A percentile compares a stretch with the other conserved stretches of the same genome.
These are phyloP conservation scores for Dilophus febrilis DNA, from an alignment of 2,888 invertebrate species.

Conservation along the genomic window DNA sequence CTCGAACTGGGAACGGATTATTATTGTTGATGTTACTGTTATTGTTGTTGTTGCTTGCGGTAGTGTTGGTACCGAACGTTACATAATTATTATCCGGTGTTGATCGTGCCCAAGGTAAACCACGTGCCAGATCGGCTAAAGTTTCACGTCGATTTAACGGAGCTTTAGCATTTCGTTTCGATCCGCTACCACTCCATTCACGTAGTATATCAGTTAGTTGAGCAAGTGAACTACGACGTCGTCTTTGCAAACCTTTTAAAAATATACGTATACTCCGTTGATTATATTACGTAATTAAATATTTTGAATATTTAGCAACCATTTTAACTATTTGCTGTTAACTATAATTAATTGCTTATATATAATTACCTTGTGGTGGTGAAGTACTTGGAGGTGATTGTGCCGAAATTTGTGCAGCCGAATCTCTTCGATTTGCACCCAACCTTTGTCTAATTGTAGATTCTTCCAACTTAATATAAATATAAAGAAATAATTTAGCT, in stretches of 20 bases:
- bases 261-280: too few relatives aligned
- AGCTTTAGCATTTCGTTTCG: constrained; percentile 36
- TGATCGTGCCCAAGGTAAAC: constrained; percentile 63
- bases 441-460: constrained; percentile 68
- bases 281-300: too few relatives aligned
- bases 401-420: constrained; percentile 76
- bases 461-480: constrained; percentile 41
- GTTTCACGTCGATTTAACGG: constrained; percentile 73
- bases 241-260: constrained; percentile 41
- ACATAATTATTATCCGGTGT: constrained; percentile 35
- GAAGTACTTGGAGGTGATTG: constrained; percentile 69
- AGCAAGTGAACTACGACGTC: constrained; percentile 70
- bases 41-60: too few relatives aligned
- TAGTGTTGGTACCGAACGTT: too few relatives aligned
- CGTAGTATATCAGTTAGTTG: constrained; percentile 76
- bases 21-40: constrained; percentile 11
- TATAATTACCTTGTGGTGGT: constrained; percentile 33
- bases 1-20: constrained; percentile 29
- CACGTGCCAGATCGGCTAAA: constrained; percentile 71
- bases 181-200: constrained; percentile 64
- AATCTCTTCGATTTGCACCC: constrained; percentile 63
- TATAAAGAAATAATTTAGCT: background rate
- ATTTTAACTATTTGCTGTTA: too few relatives aligned
- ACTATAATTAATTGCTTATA: too few relatives aligned
- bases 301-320: background rate